Percentiles rank a stretch among this genome's conserved stretches.
phyloP scores from a whole-genome alignment of 2,797 vertebrate genomes.

The Microchirus variegatus region DNA sequence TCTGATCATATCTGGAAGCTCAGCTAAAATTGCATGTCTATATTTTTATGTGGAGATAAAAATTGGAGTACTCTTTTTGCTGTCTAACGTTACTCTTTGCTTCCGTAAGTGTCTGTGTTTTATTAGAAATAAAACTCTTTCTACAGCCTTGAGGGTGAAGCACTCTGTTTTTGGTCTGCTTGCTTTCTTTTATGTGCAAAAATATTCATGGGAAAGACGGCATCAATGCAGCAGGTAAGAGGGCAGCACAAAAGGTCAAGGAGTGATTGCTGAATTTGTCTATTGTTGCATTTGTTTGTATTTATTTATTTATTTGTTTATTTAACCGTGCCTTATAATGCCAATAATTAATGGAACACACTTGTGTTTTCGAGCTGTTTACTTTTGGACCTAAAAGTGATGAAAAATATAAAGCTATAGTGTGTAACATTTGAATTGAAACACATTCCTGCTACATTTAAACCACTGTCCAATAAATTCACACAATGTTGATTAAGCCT shows the following conservation, averaged over 20 bases:
- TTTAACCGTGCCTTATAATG: too few relatives aligned
- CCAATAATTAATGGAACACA: too few relatives aligned
- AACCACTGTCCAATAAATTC: too few relatives aligned
- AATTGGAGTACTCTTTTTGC: slow-evolving; percentile 30
- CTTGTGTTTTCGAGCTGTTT: too few relatives aligned
- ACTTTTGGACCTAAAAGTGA: too few relatives aligned
- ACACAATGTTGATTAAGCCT: too few relatives aligned
- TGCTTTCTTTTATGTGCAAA: background rate
- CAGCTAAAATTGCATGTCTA: slow-evolving; percentile 50
- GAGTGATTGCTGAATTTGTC: too few relatives aligned
- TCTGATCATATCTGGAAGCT: slow-evolving; percentile 60
- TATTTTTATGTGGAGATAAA: slow-evolving; percentile 37
- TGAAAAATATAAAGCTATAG: too few relatives aligned
- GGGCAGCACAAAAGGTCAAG: background rate
- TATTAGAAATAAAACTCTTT: slow-evolving; percentile 12
- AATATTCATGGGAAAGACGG: slow-evolving; percentile 18
- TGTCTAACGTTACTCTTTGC: background rate
- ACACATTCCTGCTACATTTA: too few relatives aligned
- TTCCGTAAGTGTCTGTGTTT: slow-evolving; percentile 13
- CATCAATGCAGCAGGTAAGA: background rate
- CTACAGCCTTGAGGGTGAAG: slow-evolving; percentile 1
- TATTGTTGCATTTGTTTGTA: background rate
- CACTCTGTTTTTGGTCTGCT: background rate
- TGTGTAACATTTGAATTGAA: too few relatives aligned
- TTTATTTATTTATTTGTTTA: background rate